phyloP scores from a whole-genome alignment of 1,140 invertebrate species.

The Cryptotermes secundus region DNA sequence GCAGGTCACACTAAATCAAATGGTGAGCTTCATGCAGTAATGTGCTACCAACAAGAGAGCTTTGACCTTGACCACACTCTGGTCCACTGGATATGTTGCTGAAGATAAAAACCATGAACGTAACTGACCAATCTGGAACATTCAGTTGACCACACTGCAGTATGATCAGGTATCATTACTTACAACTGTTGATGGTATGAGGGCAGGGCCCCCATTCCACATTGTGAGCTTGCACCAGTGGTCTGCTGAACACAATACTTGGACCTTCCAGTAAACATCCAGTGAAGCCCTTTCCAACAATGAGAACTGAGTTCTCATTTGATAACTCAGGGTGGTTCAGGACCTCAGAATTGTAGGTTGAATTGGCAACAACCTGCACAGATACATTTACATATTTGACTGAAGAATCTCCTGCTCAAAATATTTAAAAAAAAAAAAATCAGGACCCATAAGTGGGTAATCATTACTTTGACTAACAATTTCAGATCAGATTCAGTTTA shows the following conservation, averaged over 20 bases:
- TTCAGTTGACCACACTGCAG: background rate
- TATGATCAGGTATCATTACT: background rate
- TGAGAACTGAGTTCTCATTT: constrained; percentile 59
- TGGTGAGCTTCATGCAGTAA: too few species aligned
- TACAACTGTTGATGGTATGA: constrained; percentile 42
- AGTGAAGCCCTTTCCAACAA: constrained; percentile 75
- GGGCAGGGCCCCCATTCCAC: constrained; percentile 75
- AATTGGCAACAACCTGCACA: constrained; percentile 71
- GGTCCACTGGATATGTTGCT: too few species aligned
- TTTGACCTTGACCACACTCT: too few species aligned
- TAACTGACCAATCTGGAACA: too few species aligned
- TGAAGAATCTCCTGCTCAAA: too few species aligned
- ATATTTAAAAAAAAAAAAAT: too few species aligned
- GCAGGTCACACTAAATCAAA: too few species aligned
- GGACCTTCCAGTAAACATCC: constrained; percentile 84
- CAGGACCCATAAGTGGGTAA: too few species aligned
- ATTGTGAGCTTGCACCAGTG: constrained; percentile 59
- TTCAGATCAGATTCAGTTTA: too few species aligned
- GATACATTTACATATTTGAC: background rate
- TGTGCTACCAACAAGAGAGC: too few species aligned
- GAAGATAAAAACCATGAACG: too few species aligned
- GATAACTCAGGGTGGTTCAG: constrained; percentile 66
- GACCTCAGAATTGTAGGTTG: constrained; percentile 72
- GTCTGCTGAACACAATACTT: constrained; percentile 71
- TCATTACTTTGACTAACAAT: background rate